These are phyloP conservation scores for Caenorhabditis becei DNA, from an alignment of 2,888 invertebrate genomes.

Conservation along the genomic window DNA sequence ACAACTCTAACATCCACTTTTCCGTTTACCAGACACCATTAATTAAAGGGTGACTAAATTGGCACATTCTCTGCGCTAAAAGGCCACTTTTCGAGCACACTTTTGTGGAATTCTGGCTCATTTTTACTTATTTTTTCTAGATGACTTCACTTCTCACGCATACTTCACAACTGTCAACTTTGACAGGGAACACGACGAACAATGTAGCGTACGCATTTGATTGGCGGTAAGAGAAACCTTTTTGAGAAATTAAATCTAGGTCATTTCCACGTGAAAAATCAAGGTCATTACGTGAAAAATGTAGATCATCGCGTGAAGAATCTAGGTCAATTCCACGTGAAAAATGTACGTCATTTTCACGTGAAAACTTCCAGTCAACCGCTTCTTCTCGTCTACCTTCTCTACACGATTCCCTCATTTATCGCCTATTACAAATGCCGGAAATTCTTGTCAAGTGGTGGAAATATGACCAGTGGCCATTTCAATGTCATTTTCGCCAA, in stretches of 20 bases:
- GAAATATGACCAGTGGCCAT: constrained; percentile 14
- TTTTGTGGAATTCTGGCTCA: too few relatives aligned
- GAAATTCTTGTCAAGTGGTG: constrained; percentile 7
- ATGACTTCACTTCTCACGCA: not conserved
- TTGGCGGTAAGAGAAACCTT: constrained; percentile 10
- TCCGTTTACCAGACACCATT: too few relatives aligned
- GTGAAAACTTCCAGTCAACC: constrained; percentile 35
- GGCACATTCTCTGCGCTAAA: too few relatives aligned
- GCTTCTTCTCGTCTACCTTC: constrained; percentile 32
- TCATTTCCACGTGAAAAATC: too few relatives aligned
- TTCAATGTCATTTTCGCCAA: constrained; percentile 45
- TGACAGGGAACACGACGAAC: not conserved
- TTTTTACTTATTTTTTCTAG: not conserved
- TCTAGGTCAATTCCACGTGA: too few relatives aligned
- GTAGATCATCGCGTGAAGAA: too few relatives aligned
- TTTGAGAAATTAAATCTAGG: too few relatives aligned
- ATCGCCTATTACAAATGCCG: constrained; percentile 47
- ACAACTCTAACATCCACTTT: too few relatives aligned
- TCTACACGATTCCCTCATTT: constrained; percentile 49
- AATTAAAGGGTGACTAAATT: too few relatives aligned
- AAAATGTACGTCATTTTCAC: too few relatives aligned
- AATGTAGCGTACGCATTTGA: constrained; percentile 25
- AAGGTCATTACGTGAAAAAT: too few relatives aligned
- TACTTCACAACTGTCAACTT: not conserved
- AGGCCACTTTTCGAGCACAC: too few relatives aligned